These are phyloP conservation scores for Sitta europaea DNA, from an alignment of 2,113 vertebrate genomes.

Conservation along the genomic window DNA sequence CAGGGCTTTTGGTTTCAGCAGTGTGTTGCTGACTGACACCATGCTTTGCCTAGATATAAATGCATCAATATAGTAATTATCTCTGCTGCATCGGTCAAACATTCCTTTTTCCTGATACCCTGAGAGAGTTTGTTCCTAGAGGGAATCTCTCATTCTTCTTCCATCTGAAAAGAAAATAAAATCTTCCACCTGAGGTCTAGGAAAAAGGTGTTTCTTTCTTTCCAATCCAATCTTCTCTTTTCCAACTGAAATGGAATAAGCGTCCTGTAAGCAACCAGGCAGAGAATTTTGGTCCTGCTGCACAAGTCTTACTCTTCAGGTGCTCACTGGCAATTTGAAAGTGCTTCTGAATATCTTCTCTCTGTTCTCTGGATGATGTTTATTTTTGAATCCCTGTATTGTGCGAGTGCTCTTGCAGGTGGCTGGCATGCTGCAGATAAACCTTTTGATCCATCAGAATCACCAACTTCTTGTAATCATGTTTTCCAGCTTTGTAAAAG, in stretches of 20 bases:
- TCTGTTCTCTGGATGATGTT: background rate
- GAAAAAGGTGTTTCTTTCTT: background rate
- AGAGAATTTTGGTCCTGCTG: background rate
- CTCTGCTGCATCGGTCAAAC: background rate
- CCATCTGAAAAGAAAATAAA: background rate
- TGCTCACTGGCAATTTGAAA: background rate
- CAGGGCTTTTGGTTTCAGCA: background rate
- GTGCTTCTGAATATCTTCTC: background rate
- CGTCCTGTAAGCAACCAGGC: background rate
- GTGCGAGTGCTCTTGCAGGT: background rate
- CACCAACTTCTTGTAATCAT: background rate
- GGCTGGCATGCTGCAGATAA: background rate
- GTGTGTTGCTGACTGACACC: background rate
- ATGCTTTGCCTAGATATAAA: background rate
- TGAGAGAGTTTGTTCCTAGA: background rate
- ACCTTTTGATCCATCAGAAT: background rate
- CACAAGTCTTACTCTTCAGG: background rate
- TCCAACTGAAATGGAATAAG: background rate
- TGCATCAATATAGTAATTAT: background rate
- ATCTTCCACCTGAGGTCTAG: background rate
- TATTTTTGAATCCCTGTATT: background rate
- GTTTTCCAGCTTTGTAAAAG: slow-evolving; percentile 8
- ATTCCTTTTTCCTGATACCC: background rate
- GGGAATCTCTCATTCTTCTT: background rate
- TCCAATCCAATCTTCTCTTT: too few species aligned